A percentile compares a stretch with the other conserved stretches of the same genome.
Evolutionary conservation across 2,113 vertebrate genomes (phyloP).

Genomic region (Bujurquina vittata): DNA sequence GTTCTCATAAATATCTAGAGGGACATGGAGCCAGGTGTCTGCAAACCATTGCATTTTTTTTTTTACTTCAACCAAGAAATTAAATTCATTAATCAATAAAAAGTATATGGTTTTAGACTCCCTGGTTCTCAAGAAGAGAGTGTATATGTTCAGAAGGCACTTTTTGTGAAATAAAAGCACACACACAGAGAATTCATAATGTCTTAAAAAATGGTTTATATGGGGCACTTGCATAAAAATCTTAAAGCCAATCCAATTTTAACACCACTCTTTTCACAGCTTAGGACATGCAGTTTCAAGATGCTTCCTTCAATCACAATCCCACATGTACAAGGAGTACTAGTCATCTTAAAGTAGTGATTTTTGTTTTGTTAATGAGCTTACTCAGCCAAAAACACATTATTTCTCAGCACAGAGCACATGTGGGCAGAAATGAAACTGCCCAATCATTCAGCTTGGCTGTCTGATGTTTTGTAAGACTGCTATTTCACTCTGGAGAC

Average conservation of each 20-base stretch:
- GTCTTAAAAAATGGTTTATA: neutral
- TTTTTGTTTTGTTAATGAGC: slow-evolving; percentile 22
- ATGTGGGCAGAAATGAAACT: neutral
- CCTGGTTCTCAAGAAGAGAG: too few species aligned
- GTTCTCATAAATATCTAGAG: too few species aligned
- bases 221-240: neutral
- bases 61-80: too few species aligned
- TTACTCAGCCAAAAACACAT: slow-evolving; percentile 9
- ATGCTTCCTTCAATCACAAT: neutral
- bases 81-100: too few species aligned
- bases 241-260: neutral
- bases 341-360: neutral
- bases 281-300: neutral
- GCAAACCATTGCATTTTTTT: too few species aligned
- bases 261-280: neutral
- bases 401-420: slow-evolving; percentile 2
- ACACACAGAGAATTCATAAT: neutral
- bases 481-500: neutral
- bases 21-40: too few species aligned
- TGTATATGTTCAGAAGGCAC: too few species aligned
- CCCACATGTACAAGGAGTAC: neutral
- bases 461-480: too few species aligned
- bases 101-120: too few species aligned
- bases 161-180: too few species aligned
- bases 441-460: neutral